Percentiles rank a stretch among this genome's conserved stretches.
Conservation (phyloP, 2,113 vertebrate genomes). For the Pterocles gutturalis region DNA sequence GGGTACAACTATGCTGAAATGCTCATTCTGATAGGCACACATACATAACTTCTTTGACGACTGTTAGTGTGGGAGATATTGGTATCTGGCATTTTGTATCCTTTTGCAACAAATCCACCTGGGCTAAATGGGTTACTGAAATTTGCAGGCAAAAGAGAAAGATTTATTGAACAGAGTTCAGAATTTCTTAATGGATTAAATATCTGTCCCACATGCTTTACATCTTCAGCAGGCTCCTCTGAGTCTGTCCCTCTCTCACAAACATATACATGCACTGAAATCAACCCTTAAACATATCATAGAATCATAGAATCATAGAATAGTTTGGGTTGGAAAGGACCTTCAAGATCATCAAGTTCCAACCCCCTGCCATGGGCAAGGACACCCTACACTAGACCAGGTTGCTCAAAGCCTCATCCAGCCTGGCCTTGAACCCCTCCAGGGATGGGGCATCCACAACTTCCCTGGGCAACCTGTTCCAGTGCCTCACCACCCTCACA, state of each 20-base stretch:
- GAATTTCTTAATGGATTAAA: conserved; percentile 8
- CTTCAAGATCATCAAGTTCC: too few relatives aligned
- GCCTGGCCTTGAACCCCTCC: too few relatives aligned
- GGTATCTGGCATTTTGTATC: background rate
- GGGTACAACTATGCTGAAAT: background rate
- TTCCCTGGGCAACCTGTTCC: too few relatives aligned
- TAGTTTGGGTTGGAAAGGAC: too few relatives aligned
- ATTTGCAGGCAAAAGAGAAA: conserved; percentile 16
- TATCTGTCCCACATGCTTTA: background rate
- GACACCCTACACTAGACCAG: too few relatives aligned
- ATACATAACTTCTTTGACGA: conserved; percentile 1
- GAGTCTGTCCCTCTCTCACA: background rate
- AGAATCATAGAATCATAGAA: too few relatives aligned
- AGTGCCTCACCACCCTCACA: too few relatives aligned
- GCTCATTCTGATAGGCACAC: background rate
- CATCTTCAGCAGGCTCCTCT: background rate
- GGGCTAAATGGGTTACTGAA: conserved; percentile 7
- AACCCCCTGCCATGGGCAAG: too few relatives aligned
- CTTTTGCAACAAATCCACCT: background rate
- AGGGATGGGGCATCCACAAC: too few relatives aligned
- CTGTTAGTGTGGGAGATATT: conserved; percentile 12
- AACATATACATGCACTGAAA: background rate
- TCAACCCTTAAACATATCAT: background rate
- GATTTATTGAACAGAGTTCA: conserved; percentile 9
- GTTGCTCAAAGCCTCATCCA: too few relatives aligned